Conservation (phyloP, 2,888 invertebrate genomes). For the Lissocephala sabroskyi region DNA sequence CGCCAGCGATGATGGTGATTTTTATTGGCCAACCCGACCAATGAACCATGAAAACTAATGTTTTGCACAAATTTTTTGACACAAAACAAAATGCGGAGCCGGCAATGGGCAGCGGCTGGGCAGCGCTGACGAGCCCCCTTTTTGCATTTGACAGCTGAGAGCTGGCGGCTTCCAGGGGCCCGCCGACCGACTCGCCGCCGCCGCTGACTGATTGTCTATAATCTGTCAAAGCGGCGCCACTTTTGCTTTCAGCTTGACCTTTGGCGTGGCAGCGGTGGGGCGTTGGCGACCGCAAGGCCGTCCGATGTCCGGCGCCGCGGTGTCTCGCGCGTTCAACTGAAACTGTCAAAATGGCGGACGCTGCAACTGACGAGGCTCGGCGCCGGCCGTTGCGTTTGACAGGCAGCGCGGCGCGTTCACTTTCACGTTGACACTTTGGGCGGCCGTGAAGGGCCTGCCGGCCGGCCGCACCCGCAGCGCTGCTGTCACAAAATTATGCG, state of each 20-base stretch:
- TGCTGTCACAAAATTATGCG: slow-evolving; percentile 7
- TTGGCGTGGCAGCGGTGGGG: slow-evolving; percentile 23
- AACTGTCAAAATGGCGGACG: slow-evolving; percentile 52
- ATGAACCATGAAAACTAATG: slow-evolving; percentile 48
- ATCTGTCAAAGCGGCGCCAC: slow-evolving; percentile 67
- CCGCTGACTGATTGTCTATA: slow-evolving; percentile 40
- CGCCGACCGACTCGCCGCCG: slow-evolving; percentile 53
- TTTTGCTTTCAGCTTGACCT: slow-evolving; percentile 61
- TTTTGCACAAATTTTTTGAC: slow-evolving; percentile 22
- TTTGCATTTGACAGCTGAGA: not conserved
- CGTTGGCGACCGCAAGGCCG: not conserved
- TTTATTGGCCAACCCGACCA: slow-evolving; percentile 21
- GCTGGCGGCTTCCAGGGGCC: not conserved
- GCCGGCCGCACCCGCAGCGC: not conserved
- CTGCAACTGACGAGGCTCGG: slow-evolving; percentile 40
- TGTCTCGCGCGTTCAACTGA: slow-evolving; percentile 1
- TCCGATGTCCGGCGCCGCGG: not conserved
- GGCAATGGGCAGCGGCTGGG: not conserved
- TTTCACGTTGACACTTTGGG: slow-evolving; percentile 16
- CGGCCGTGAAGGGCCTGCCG: not conserved
- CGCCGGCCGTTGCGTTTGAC: slow-evolving; percentile 16
- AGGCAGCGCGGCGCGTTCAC: slow-evolving; percentile 27
- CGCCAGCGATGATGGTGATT: no score
- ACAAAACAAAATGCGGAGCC: not conserved
- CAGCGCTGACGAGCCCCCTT: not conserved